Evolutionary conservation across 2,113 vertebrate species (phyloP).

Genomic region (Girardinichthys multiradiatus): DNA sequence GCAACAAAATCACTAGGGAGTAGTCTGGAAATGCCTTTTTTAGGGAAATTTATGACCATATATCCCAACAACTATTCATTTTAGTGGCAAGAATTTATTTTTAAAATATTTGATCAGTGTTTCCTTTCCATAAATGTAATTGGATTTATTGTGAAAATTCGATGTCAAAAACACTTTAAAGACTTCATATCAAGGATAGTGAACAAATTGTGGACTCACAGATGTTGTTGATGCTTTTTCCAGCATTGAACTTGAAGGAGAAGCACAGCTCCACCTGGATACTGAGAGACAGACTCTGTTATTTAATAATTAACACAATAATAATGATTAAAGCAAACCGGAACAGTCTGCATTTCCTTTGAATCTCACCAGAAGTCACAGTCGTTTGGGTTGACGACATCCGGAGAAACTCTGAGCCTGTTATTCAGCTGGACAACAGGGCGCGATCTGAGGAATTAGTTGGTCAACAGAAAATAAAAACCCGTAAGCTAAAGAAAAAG

Average conservation of each 20-base stretch:
- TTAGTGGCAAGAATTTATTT: too few species aligned
- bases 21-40: too few species aligned
- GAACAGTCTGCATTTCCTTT: background rate
- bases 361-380: constrained; percentile 72
- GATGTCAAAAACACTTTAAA: too few species aligned
- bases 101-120: too few species aligned
- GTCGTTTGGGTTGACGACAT: constrained; percentile 39
- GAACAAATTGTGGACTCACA: constrained; percentile 79
- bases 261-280: constrained; percentile 87
- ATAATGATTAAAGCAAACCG: constrained; percentile 68
- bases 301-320: constrained; percentile 1
- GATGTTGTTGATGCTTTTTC: constrained; percentile 78
- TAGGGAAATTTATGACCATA: too few species aligned
- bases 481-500: background rate
- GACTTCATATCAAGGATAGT: too few species aligned
- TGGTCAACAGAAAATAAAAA: background rate
- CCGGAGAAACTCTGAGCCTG: constrained; percentile 64
- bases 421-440: constrained; percentile 72
- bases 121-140: too few species aligned
- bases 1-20: too few species aligned
- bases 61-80: too few species aligned
- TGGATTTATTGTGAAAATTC: too few species aligned
- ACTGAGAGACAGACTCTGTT: constrained; percentile 29
- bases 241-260: constrained; percentile 85
- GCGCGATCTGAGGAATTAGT: constrained; percentile 68